Conservation (phyloP, 2,113 vertebrate genomes). For the Odobenus rosmarus region DNA sequence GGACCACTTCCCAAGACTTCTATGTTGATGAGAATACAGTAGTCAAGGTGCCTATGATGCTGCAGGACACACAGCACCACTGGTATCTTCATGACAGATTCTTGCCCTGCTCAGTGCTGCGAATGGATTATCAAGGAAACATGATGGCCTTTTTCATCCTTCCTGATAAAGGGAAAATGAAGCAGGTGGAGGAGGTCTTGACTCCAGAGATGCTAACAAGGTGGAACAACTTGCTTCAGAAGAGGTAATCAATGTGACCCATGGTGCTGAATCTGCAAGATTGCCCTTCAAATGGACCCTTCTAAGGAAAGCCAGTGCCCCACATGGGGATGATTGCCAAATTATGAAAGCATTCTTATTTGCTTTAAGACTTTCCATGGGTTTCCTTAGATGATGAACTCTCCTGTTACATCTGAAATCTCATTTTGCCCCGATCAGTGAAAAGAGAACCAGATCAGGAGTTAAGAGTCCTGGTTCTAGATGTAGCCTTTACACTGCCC, state of each 20-base stretch:
- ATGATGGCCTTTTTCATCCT: constrained; percentile 84
- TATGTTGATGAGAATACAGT: constrained; percentile 65
- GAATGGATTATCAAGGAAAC: constrained; percentile 86
- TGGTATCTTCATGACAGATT: constrained; percentile 78
- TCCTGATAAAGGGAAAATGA: constrained; percentile 84
- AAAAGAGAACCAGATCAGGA: not conserved
- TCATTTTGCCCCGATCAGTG: not conserved
- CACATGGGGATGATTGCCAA: not conserved
- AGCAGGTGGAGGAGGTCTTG: constrained; percentile 77
- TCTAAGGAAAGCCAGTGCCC: not conserved
- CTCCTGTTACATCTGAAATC: not conserved
- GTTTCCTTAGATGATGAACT: not conserved
- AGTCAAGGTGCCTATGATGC: constrained; percentile 81
- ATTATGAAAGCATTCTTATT: not conserved
- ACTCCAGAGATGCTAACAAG: constrained; percentile 49
- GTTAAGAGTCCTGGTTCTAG: not conserved
- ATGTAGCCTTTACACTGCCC: fast-evolving
- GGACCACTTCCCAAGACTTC: constrained; percentile 64
- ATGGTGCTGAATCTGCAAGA: fast-evolving
- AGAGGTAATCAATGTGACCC: not conserved
- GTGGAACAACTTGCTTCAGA: not conserved
- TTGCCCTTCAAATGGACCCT: not conserved
- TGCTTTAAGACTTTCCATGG: not conserved
- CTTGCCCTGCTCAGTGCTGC: constrained; percentile 84
- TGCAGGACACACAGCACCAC: constrained; percentile 55